A percentile compares a stretch with the other conserved stretches of the same genome.
Conservation (phyloP, 2,113 vertebrate species). For the Dromaius novaehollandiae region DNA sequence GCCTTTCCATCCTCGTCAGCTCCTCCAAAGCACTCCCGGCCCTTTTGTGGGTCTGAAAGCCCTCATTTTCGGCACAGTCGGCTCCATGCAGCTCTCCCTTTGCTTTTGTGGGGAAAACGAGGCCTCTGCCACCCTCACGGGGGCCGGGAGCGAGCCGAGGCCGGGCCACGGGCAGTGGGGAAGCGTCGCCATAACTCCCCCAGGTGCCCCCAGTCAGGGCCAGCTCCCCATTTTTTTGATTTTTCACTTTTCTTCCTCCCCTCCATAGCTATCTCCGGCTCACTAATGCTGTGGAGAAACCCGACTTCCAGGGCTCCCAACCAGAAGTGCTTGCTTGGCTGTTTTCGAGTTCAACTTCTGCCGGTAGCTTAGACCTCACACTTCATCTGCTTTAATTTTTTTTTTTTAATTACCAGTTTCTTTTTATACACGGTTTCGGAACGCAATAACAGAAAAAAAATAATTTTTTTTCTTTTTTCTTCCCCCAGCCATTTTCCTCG, state of each 20-base stretch:
- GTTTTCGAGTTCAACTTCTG: constrained; percentile 40
- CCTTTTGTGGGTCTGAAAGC: too few relatives aligned
- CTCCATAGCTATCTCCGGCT: not conserved
- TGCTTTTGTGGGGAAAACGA: too few relatives aligned
- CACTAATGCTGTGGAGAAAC: not conserved
- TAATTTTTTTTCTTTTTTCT: not conserved
- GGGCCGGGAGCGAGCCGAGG: too few relatives aligned
- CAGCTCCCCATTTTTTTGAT: not conserved
- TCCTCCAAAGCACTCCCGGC: too few relatives aligned
- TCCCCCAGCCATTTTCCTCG: not conserved
- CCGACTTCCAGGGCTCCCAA: not conserved
- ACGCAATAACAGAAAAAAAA: not conserved
- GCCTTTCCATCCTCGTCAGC: too few relatives aligned
- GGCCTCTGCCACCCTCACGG: too few relatives aligned
- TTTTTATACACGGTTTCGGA: not conserved
- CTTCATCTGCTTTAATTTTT: constrained; percentile 57
- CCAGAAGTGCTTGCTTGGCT: constrained; percentile 38
- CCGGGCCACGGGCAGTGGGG: too few relatives aligned
- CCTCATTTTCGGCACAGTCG: too few relatives aligned
- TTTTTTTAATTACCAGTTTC: constrained; percentile 53
- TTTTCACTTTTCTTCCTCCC: not conserved
- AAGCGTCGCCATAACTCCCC: too few relatives aligned
- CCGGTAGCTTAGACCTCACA: not conserved
- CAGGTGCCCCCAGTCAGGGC: not conserved
- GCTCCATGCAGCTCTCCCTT: too few relatives aligned